phyloP scores from a whole-genome alignment of 1,140 invertebrate species.

The Caenorhabditis latens region DNA sequence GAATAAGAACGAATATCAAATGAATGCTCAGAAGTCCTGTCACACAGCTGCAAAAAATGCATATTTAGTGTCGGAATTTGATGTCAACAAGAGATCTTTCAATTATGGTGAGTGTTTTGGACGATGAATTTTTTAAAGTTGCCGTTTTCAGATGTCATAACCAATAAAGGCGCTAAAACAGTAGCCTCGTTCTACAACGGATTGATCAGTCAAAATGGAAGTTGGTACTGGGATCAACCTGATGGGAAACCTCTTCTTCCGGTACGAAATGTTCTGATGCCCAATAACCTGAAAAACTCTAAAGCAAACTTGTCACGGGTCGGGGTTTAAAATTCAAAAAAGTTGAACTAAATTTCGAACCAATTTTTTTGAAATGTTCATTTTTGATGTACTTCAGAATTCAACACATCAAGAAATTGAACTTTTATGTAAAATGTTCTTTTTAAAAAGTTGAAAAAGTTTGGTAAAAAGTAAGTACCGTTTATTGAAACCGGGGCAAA shows the following conservation, averaged over 20 bases:
- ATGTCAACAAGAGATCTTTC: neutral
- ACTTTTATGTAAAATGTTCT: too few relatives aligned
- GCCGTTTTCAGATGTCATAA: neutral
- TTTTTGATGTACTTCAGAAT: too few relatives aligned
- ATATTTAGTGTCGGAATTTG: neutral
- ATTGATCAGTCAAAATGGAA: neutral
- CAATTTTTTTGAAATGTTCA: too few relatives aligned
- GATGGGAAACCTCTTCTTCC: neutral
- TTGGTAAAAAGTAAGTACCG: too few relatives aligned
- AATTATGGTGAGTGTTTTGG: neutral
- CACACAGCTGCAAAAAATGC: neutral
- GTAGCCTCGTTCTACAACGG: neutral
- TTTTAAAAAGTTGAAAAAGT: too few relatives aligned
- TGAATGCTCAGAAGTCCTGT: neutral
- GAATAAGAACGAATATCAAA: neutral
- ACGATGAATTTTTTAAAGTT: neutral
- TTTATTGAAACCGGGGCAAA: too few relatives aligned
- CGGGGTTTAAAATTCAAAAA: too few relatives aligned
- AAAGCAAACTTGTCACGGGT: too few relatives aligned
- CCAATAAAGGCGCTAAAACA: neutral
- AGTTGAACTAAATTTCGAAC: too few relatives aligned
- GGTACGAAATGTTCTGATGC: neutral
- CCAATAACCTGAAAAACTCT: too few relatives aligned
- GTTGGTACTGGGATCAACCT: neutral
- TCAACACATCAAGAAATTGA: too few relatives aligned